A percentile compares a stretch with the other conserved stretches of the same genome.
Evolutionary conservation across 2,888 invertebrate species (phyloP).

Genomic region (Idaea dimidiata): DNA sequence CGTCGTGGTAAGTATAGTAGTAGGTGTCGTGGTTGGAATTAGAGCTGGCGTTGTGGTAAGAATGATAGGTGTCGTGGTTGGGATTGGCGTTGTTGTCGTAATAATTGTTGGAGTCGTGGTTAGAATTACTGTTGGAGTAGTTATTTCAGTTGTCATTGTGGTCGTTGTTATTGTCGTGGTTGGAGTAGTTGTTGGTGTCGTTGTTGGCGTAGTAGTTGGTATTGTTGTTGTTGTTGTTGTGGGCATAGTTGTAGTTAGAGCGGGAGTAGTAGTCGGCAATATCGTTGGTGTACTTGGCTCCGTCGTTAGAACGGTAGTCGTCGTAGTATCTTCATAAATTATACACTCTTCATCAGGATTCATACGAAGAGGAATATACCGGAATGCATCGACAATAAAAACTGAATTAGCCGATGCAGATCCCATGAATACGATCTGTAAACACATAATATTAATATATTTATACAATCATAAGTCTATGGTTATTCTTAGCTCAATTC

Average conservation of each 20-base stretch:
- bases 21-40: constrained; percentile 10
- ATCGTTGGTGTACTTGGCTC: constrained; percentile 12
- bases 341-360: constrained; percentile 37
- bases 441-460: constrained; percentile 21
- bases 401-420: constrained; percentile 31
- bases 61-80: constrained; percentile 12
- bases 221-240: constrained; percentile 11
- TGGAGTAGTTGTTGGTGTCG: constrained; percentile 11
- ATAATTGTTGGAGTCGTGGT: neutral
- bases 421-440: constrained; percentile 52
- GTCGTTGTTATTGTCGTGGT: neutral
- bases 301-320: constrained; percentile 8
- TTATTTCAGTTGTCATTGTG: neutral
- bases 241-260: neutral
- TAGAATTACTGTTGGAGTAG: constrained; percentile 1
- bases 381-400: constrained; percentile 51
- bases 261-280: constrained; percentile 2
- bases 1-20: constrained; percentile 6
- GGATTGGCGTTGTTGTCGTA: constrained; percentile 5
- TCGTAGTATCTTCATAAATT: constrained; percentile 35
- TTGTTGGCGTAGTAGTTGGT: constrained; percentile 14
- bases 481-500: too few relatives aligned
- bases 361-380: constrained; percentile 41
- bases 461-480: neutral
- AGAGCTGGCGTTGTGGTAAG: neutral